phyloP scores from a whole-genome alignment of 1,140 invertebrate species.

The Ceratina japonica region DNA sequence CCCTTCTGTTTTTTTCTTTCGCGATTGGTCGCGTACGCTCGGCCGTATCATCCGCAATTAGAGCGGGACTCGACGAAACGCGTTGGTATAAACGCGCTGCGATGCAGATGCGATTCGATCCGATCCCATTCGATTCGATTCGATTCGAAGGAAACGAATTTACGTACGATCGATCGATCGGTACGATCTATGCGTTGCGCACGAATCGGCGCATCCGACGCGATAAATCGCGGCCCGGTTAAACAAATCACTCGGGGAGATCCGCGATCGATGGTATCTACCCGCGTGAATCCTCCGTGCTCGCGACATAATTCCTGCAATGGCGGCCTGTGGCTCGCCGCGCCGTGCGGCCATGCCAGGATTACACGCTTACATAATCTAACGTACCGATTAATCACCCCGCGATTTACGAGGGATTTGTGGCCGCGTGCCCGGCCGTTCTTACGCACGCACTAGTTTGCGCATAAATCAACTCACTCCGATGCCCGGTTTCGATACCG shows the following conservation, averaged over 20 bases:
- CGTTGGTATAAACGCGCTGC: conserved; percentile 1
- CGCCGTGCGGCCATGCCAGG: conserved; percentile 57
- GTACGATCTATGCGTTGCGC: conserved; percentile 60
- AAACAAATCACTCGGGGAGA: conserved; percentile 70
- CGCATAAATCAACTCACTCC: conserved; percentile 4
- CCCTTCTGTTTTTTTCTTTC: neutral
- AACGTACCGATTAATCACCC: conserved; percentile 70
- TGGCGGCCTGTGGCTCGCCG: conserved; percentile 61
- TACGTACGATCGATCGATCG: conserved; percentile 20
- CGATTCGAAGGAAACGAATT: conserved; percentile 11
- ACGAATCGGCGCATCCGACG: conserved; percentile 61
- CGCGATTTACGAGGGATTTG: conserved; percentile 67
- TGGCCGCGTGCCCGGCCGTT: conserved; percentile 17
- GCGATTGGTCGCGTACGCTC: no score
- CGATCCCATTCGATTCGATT: neutral
- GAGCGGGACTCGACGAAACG: conserved; percentile 18
- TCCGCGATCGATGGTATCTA: conserved; percentile 62
- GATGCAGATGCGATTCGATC: no score
- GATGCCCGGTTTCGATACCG: neutral
- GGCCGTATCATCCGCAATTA: conserved; percentile 37
- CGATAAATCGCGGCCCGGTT: conserved; percentile 64
- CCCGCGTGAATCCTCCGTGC: conserved; percentile 41
- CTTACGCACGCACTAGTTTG: no score
- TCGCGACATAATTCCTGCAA: conserved; percentile 69
- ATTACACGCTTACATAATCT: conserved; percentile 73